Conservation (phyloP, 1,140 invertebrate species). For the Parapsyche elsis region DNA sequence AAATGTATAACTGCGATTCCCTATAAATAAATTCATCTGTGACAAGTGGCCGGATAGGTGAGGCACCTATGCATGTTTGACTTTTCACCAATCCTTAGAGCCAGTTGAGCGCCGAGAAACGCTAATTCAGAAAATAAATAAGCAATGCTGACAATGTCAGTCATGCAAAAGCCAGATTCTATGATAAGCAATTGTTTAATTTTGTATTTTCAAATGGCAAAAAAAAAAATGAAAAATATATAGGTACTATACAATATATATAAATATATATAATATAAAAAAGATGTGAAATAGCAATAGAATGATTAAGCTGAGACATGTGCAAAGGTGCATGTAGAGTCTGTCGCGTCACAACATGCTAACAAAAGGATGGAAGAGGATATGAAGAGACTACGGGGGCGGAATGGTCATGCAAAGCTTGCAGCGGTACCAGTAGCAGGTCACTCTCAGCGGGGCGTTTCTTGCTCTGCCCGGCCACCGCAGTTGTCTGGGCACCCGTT, state of each 20-base stretch:
- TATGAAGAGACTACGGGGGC: constrained; percentile 38
- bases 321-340: constrained; percentile 41
- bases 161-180: constrained; percentile 48
- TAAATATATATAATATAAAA: constrained; percentile 39
- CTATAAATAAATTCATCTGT: constrained; percentile 40
- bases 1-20: constrained; percentile 36
- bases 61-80: not conserved
- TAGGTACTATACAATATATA: constrained; percentile 36
- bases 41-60: constrained; percentile 6
- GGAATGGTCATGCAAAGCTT: constrained; percentile 61
- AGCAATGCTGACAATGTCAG: constrained; percentile 42
- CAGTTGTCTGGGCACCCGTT: constrained; percentile 61
- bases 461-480: constrained; percentile 81
- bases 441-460: constrained; percentile 79
- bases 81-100: constrained; percentile 7
- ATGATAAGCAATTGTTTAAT: constrained; percentile 35
- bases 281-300: constrained; percentile 31
- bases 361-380: constrained; percentile 30
- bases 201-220: not conserved
- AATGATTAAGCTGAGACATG: constrained; percentile 40
- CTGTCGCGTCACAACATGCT: constrained; percentile 52
- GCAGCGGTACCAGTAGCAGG: constrained; percentile 90
- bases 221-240: constrained; percentile 31
- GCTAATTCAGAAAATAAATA: constrained; percentile 37
- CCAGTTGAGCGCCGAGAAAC: constrained; percentile 40